Conservation (phyloP, 2,113 vertebrate genomes). For the Philantomba maxwellii region DNA sequence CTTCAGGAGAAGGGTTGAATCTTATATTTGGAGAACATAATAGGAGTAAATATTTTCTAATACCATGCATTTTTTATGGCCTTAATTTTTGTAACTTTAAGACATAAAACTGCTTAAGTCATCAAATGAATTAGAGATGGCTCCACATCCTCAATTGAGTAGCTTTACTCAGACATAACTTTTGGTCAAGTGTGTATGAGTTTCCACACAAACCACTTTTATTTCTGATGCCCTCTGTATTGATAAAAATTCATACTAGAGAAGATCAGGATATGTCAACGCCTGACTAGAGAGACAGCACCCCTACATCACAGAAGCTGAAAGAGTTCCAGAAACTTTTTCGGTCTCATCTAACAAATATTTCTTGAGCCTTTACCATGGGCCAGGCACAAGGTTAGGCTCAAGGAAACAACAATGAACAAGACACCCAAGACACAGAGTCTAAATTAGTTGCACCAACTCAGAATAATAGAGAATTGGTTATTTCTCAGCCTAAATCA, state of each 20-base stretch:
- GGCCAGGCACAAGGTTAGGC: background rate
- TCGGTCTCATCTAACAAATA: background rate
- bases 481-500: background rate
- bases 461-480: background rate
- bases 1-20: background rate
- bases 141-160: background rate
- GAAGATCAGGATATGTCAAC: background rate
- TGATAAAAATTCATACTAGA: background rate
- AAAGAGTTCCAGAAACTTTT: background rate
- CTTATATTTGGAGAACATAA: background rate
- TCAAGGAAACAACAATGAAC: background rate
- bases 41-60: background rate
- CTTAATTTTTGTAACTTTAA: constrained; percentile 26
- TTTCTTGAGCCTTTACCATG: background rate
- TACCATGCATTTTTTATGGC: background rate
- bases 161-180: background rate
- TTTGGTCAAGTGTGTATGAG: background rate
- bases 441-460: background rate
- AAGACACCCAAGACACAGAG: background rate
- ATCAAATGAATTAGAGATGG: background rate
- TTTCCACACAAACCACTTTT: background rate
- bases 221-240: background rate
- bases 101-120: background rate
- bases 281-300: background rate
- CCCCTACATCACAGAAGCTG: background rate